phyloP scores from a whole-genome alignment of 2,113 vertebrate genomes.

The Megaceryle torquata region DNA sequence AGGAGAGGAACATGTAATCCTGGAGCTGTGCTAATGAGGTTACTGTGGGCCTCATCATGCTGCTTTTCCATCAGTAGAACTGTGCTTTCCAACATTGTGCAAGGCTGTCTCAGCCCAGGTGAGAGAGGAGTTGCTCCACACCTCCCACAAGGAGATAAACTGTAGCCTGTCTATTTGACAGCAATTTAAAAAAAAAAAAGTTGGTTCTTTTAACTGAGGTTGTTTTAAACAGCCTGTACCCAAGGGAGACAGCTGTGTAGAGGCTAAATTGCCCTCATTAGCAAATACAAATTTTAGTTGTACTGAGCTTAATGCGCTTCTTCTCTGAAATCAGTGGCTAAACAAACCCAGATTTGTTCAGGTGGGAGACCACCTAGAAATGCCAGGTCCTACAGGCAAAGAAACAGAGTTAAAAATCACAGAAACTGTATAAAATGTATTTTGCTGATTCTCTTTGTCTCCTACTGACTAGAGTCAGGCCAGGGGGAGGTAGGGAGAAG shows the following conservation, averaged over 20 bases:
- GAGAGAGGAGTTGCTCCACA: neutral
- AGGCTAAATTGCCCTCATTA: neutral
- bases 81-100: neutral
- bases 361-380: neutral
- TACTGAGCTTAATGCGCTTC: neutral
- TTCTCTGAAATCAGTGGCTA: neutral
- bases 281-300: neutral
- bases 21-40: neutral
- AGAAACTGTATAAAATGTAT: neutral
- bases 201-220: neutral
- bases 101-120: neutral
- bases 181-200: neutral
- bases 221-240: neutral
- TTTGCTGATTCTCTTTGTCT: neutral
- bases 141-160: neutral
- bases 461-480: neutral
- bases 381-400: neutral
- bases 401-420: neutral
- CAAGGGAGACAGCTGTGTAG: neutral
- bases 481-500: fast-evolving
- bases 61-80: neutral
- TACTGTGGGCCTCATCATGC: neutral
- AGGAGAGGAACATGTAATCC: fast-evolving
- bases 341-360: neutral
- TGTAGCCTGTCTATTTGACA: neutral